phyloP scores from a whole-genome alignment of 2,113 vertebrate species.

The Alaudala cheleensis region DNA sequence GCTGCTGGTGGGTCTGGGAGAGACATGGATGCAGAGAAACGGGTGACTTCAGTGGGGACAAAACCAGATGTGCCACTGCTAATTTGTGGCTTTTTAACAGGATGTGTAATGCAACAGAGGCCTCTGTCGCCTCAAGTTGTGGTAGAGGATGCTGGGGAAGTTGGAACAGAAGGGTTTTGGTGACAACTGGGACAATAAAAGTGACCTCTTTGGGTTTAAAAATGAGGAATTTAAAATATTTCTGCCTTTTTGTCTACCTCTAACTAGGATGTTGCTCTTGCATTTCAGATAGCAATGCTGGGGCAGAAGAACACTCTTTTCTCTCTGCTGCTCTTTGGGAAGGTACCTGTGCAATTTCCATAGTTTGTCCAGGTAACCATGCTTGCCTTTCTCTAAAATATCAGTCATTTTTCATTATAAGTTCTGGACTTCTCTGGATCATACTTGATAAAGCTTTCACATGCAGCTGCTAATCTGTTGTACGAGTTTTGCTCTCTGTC shows the following conservation, averaged over 20 bases:
- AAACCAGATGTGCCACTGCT: background rate
- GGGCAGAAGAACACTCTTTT: background rate
- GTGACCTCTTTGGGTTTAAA: background rate
- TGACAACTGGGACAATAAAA: background rate
- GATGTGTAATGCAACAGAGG: too few relatives aligned
- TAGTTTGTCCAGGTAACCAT: background rate
- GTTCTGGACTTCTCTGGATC: background rate
- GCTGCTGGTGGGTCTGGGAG: background rate
- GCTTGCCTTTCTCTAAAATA: background rate
- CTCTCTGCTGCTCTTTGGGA: background rate
- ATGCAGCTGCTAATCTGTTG: background rate
- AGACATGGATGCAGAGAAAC: background rate
- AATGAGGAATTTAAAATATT: background rate
- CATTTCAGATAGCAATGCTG: background rate
- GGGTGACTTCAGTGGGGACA: background rate
- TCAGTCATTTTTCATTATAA: background rate
- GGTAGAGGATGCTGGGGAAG: background rate
- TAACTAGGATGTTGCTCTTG: background rate
- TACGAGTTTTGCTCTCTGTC: background rate
- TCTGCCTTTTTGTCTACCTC: background rate
- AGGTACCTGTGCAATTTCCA: background rate
- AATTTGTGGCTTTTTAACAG: background rate
- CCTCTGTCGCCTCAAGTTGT: background rate
- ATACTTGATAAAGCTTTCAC: background rate
- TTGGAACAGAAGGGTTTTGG: background rate